Evolutionary conservation across 2,888 invertebrate genomes (phyloP), one percentile per base, ranked within the genome.

Genomic region (Bombyx huttoni): DNA sequence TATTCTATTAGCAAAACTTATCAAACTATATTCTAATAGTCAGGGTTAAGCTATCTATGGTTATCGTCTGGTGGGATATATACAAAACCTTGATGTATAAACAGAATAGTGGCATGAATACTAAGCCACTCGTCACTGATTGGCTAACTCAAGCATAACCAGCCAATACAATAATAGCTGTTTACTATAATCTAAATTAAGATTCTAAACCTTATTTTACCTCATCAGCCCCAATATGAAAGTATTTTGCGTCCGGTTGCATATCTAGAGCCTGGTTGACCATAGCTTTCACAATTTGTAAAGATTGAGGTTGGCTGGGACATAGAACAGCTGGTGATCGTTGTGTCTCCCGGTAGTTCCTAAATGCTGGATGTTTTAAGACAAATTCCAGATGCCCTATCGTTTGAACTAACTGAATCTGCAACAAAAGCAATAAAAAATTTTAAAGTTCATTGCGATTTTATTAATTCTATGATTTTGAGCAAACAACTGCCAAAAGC

Each of bases 341-440:
- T 73, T 78, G 51, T 88, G 89, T 1, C 91, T 96, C 96, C 8
- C 95, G 81, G 9, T 95, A 74, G 12, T 86, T 78, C 14, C 85
- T 72, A 86, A 92, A 94, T 58, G 91, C 84, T 9, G 91, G 90
- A 59, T 94, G 92, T 70, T 96, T 96, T 52, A 96, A 78, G 0
- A 94, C 92, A 83, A 92, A 96, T 87, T 96, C 96, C 88, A 96
- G 89, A 77, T 96, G 96, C 0, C 96, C 96, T 67, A 96, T 94
- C 0, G 95, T 94, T 82, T 96, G 96, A n/a, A 96, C 90, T 13
- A 96, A 82, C 34, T 96, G 96, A 50, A 90, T 86, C 89, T 89
- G 67, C 13, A 72, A 52, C 7, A 14, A 6, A 48, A 47, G 9
- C 45, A 47, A 12, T 40, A 10, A 12, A 40, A 10, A 40, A 1